A percentile compares a stretch with the other conserved stretches of the same genome.
These are phyloP conservation scores for Lasioglossum albipes DNA, from an alignment of 1,140 invertebrate species.

Conservation along the genomic window DNA sequence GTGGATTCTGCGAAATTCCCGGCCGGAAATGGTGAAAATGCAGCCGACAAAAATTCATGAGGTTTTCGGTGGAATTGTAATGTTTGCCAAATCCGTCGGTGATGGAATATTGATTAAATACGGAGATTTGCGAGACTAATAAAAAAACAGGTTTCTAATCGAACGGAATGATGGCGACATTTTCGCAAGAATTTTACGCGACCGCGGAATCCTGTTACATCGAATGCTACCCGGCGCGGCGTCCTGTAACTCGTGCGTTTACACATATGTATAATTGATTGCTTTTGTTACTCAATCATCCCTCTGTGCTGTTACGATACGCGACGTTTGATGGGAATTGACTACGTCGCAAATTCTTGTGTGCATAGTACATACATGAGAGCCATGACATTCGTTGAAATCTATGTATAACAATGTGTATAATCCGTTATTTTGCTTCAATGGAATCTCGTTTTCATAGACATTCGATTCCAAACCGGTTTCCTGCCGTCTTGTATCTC, in stretches of 20 bases:
- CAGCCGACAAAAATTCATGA: constrained; percentile 31
- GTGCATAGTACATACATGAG: neutral
- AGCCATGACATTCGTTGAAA: neutral
- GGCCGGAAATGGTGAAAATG: constrained; percentile 7
- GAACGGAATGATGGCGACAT: neutral
- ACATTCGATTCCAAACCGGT: neutral
- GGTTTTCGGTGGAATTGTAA: neutral
- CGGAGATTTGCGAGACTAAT: neutral
- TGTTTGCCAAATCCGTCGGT: constrained; percentile 6
- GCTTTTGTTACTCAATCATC: neutral
- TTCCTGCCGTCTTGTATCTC: neutral
- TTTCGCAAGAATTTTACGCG: neutral
- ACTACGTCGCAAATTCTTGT: neutral
- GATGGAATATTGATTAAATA: neutral
- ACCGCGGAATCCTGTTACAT: neutral
- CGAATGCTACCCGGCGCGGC: neutral
- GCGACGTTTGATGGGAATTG: neutral
- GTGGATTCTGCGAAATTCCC: constrained; percentile 1
- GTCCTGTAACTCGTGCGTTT: neutral
- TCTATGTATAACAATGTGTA: neutral
- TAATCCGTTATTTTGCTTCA: neutral
- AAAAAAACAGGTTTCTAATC: neutral
- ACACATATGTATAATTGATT: neutral
- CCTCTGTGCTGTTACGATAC: neutral
- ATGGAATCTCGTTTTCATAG: neutral